Conservation (phyloP, 2,113 vertebrate species). For the Syngnathoides biaculeatus region DNA sequence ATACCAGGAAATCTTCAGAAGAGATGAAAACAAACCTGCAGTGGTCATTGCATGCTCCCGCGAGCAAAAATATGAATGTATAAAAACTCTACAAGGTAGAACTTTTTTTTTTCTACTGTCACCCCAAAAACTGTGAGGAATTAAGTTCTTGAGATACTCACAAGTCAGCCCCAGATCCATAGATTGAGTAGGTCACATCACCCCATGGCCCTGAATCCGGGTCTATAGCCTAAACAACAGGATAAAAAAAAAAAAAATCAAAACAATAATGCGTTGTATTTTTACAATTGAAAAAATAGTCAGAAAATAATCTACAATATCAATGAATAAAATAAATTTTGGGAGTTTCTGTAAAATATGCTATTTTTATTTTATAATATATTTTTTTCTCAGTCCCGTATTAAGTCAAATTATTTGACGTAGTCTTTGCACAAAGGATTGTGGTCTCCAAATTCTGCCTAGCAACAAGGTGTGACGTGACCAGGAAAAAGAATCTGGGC, state of each 20-base stretch:
- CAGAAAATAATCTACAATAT: too few species aligned
- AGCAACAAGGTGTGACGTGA: too few species aligned
- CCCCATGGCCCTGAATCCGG: conserved; percentile 94
- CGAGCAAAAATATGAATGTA: too few species aligned
- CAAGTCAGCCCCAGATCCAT: conserved; percentile 87
- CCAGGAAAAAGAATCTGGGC: too few species aligned
- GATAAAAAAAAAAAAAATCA: conserved; percentile 8
- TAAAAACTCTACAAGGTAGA: background rate
- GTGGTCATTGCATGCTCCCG: background rate
- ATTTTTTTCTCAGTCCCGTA: too few species aligned
- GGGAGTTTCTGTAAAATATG: too few species aligned
- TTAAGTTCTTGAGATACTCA: conserved; percentile 71
- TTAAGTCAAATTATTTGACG: too few species aligned
- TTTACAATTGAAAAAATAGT: too few species aligned
- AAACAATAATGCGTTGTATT: background rate
- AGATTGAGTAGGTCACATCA: conserved; percentile 91
- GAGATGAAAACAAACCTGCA: conserved; percentile 16
- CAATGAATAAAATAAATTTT: too few species aligned
- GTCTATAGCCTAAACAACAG: conserved; percentile 81
- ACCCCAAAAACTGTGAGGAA: background rate
- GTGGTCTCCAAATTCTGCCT: too few species aligned
- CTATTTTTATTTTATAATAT: too few species aligned
- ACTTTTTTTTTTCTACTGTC: background rate
- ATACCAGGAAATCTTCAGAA: conserved; percentile 45
- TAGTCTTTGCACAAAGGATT: too few species aligned